These are phyloP conservation scores for Hylomyscus alleni DNA, from an alignment of 2,797 vertebrate genomes.

Conservation along the genomic window DNA sequence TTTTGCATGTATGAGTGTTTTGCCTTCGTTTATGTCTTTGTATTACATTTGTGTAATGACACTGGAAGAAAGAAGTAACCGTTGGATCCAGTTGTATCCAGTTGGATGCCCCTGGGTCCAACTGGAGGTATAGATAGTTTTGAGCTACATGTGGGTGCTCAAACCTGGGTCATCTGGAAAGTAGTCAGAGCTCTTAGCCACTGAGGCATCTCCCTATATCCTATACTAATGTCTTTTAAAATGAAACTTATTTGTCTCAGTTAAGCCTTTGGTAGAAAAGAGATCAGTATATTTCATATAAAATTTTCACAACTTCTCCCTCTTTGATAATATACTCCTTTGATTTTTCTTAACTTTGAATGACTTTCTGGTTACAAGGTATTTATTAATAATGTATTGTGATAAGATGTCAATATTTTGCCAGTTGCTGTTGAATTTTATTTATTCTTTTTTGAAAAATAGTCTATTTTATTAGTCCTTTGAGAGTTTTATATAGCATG, in stretches of 20 bases:
- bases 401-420: neutral
- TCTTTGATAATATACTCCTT: neutral
- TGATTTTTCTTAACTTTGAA: neutral
- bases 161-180: neutral
- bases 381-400: neutral
- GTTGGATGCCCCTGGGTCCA: too few species aligned
- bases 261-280: too few species aligned
- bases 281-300: neutral
- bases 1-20: neutral
- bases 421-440: neutral
- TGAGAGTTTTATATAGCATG: constrained; percentile 6
- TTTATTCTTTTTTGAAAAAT: neutral
- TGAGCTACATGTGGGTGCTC: neutral
- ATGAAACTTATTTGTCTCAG: neutral
- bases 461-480: neutral
- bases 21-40: neutral
- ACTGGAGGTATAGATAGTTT: neutral
- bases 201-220: neutral
- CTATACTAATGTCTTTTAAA: neutral
- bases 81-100: too few species aligned
- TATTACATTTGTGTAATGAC: neutral
- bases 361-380: neutral
- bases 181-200: neutral
- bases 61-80: neutral
- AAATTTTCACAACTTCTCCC: neutral